These are phyloP conservation scores for Coreius guichenoti DNA, from an alignment of 2,797 vertebrate species.

Conservation along the genomic window DNA sequence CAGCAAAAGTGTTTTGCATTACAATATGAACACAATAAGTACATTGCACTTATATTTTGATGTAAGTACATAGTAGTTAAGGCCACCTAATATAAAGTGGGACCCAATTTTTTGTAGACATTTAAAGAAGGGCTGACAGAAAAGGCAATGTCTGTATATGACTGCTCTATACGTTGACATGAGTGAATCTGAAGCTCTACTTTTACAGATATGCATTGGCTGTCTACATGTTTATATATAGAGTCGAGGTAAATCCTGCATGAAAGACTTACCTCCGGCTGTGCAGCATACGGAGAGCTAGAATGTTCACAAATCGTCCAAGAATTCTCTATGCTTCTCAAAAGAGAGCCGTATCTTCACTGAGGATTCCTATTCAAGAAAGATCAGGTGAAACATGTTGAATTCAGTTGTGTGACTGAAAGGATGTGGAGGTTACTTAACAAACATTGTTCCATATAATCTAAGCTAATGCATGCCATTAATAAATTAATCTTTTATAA, in stretches of 20 bases:
- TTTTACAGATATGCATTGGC: neutral
- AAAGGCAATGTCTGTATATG: neutral
- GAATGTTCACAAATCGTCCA: neutral
- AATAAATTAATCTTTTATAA: neutral
- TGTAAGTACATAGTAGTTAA: too few relatives aligned
- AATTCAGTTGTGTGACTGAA: neutral
- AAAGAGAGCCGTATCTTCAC: neutral
- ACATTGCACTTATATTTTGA: too few relatives aligned
- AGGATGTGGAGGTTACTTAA: neutral
- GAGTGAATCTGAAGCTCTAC: neutral
- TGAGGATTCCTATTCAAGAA: neutral
- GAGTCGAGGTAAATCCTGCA: neutral
- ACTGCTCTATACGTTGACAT: constrained; percentile 1
- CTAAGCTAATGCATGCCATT: neutral
- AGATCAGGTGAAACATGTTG: neutral
- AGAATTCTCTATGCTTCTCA: neutral
- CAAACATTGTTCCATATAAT: neutral
- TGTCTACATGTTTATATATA: constrained; percentile 18
- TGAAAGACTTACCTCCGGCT: neutral
- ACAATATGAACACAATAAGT: too few relatives aligned
- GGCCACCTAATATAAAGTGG: too few relatives aligned
- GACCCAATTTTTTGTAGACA: neutral
- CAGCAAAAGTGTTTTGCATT: too few relatives aligned
- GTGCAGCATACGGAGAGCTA: neutral
- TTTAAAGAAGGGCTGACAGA: neutral